Base-by-base conservation (phyloP, 2,888 invertebrate species). In the Diarsia mendica region DNA sequence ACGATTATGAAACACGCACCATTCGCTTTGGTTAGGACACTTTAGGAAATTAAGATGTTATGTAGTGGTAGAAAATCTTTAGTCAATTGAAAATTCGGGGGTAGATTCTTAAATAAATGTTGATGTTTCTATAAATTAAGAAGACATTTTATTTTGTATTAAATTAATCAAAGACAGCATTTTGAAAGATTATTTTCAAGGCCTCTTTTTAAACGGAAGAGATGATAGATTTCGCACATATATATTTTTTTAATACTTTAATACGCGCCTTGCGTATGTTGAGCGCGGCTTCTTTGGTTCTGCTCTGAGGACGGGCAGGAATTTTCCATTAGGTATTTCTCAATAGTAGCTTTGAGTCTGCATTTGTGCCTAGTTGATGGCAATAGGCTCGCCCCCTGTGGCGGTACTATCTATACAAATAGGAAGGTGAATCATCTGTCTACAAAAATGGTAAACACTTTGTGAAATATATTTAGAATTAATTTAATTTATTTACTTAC, bases 401-500 rank as follows among this genome's bases (percentile, higher is more conserved):
- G n/a, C n/a, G n/a, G n/a, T n/a, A n/a, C n/a, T n/a, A n/a, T n/a
- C 28, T 28, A 28, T 28, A 28, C 28, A 28, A 28, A 28, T 28
- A 28, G n/a, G n/a, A n/a, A n/a, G n/a, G n/a, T n/a, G n/a, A n/a
- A n/a, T n/a, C 28, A 28, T 13, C 11, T 49, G 9, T 28, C 28
- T 28, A 63, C n/a, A 63, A 44, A 63, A n/a, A 6, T 0, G 9
- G 44, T 63, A 15, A 44, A 61, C 2, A 20, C 1, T n/a, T 39
- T 11, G 20, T 10, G 10, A n/a, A 63, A 33, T 13, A n/a, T 63
- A n/a, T 63, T 63, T 72, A 64, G 33, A 72, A 49, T 28, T 49
- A 63, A 15, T 64, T 33, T 55, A 71, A 49, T 64, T 28, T 55
- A 79, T 64, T 72, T 58, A 63, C 79, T 79, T 79, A 44, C 72